Base-by-base conservation (phyloP, 2,888 invertebrate genomes). In the Metellina segmentata region DNA sequence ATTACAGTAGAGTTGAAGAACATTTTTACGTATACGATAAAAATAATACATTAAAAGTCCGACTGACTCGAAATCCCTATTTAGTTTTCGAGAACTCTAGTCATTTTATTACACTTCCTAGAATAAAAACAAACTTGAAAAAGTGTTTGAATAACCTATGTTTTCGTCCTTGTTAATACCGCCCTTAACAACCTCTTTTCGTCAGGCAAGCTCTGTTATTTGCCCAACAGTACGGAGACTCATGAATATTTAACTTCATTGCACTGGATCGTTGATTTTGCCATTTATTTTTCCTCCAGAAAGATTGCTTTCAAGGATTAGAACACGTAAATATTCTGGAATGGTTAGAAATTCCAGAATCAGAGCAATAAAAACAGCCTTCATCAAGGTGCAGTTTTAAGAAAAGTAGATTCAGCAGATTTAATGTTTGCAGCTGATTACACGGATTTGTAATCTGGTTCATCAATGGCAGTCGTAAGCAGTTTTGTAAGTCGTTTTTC, bases 241-340 rank as follows among this genome's bases (percentile, higher is more conserved):
- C 70, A 86, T 86, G 85, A 86, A 86, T 86, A 86, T 86, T 77
- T 86, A 78, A 86, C 77, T 70, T 51, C 78, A 20, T 69, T 70
- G 69, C 75, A 16, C 49, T 52, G 16, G 83, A 85, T 53, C 83
- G 75, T 48, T 85, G 83, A 83, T 83, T 51, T 34, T 61, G 19
- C 53, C 61, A 75, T 85, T 85, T 85, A 85, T 85, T 74, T 74
- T 83, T 74, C 74, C 74, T 48, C 83, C 34, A 51, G 71, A 61
- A 75, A 75, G 34, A n/a, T 34, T 20, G 61, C 61, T 61, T 72
- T 74, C 48, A 52, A 85, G 83, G 83, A 85, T 85, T 83, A 83
- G 71, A 72, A 16, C 16, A n/a, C 72, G 34, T 34, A 81, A 70
- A 19, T 81, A 70, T 81, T 82, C 74, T 52, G 72, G 48, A 53